phyloP scores from a whole-genome alignment of 1,140 invertebrate genomes.

The Pseudomyrmex pallidus region DNA sequence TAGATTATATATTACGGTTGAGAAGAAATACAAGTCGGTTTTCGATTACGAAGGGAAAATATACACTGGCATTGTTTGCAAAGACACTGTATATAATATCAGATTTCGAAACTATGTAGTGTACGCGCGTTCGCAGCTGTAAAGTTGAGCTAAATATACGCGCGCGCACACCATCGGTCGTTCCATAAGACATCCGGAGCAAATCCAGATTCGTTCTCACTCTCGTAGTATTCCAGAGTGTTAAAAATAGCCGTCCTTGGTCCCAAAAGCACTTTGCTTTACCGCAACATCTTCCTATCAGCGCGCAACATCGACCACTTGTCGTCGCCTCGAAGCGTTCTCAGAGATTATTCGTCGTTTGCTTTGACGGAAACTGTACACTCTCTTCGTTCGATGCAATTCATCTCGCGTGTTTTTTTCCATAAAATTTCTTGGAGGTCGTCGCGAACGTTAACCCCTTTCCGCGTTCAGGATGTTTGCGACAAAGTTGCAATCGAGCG shows the following conservation, averaged over 20 bases:
- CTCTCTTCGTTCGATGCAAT: constrained; percentile 9
- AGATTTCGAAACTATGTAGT: neutral
- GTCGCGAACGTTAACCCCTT: constrained; percentile 39
- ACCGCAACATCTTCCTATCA: constrained; percentile 17
- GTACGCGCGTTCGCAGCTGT: too few species aligned
- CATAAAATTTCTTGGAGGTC: constrained; percentile 23
- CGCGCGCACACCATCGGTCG: too few species aligned
- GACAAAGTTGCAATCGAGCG: constrained; percentile 39
- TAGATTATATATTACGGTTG: constrained; percentile 2
- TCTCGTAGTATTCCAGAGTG: neutral
- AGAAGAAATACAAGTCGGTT: neutral
- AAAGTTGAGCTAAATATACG: neutral
- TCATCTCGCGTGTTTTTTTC: constrained; percentile 23
- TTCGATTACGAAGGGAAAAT: neutral
- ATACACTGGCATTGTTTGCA: neutral
- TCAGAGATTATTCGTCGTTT: constrained; percentile 11
- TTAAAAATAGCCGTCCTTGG: constrained; percentile 54
- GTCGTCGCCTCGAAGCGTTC: constrained; percentile 4
- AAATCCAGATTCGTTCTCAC: constrained; percentile 6
- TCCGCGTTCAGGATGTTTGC: constrained; percentile 33
- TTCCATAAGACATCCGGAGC: neutral
- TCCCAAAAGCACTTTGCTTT: constrained; percentile 21
- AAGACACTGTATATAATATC: neutral
- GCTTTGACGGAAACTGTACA: constrained; percentile 3
- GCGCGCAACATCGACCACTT: constrained; percentile 15